Evolutionary conservation across 1,140 invertebrate species (phyloP).

Genomic region (Calliphora vicina): DNA sequence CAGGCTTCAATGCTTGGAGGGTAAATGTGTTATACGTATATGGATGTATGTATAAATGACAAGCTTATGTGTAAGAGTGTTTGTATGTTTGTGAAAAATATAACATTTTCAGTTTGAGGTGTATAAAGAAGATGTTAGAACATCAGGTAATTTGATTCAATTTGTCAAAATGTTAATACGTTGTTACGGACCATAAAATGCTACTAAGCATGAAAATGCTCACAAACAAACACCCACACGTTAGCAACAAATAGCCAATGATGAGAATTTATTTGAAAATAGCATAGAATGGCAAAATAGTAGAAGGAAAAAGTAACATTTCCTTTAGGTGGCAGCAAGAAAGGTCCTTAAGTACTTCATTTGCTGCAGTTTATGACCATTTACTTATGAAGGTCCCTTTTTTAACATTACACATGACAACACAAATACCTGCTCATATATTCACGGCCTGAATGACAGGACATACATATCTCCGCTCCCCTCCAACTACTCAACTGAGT

Average conservation of each 20-base stretch:
- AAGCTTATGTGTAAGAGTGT: neutral
- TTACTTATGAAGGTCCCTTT: neutral
- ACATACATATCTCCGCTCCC: neutral
- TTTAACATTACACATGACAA: no score
- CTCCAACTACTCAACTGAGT: neutral
- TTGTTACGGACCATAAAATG: constrained; percentile 16
- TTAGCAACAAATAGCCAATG: neutral
- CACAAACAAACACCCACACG: neutral
- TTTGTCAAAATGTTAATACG: constrained; percentile 18
- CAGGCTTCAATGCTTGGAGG: neutral
- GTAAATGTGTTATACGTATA: neutral
- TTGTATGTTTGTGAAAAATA: neutral
- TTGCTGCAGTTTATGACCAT: constrained; percentile 9
- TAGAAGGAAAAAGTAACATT: neutral
- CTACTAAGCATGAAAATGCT: neutral
- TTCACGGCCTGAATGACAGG: neutral
- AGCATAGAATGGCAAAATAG: neutral
- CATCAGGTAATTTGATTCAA: constrained; percentile 26
- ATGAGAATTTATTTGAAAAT: neutral
- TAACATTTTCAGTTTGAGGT: neutral
- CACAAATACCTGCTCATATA: neutral
- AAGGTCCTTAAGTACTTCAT: constrained; percentile 9
- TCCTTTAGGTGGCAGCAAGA: neutral
- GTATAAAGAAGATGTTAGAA: neutral
- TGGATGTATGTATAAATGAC: neutral